Evolutionary conservation across 1,140 invertebrate species (phyloP), one percentile per base, ranked within the genome.

Genomic region (Sinonovacula constricta): DNA sequence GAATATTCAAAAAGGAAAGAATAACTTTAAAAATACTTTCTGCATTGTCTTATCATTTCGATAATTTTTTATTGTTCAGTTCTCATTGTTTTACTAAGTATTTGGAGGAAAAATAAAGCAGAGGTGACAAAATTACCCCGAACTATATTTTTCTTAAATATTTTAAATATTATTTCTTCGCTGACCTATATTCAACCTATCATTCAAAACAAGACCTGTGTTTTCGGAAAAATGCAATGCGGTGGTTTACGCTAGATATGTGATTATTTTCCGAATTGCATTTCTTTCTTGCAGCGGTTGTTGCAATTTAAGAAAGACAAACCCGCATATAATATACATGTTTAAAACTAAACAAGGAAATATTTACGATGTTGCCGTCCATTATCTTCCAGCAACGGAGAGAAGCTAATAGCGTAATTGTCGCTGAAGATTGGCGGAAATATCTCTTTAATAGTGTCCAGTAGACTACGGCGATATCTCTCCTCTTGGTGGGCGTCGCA

Each of bases 291-390:
- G 45, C n/a, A 49, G 10, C n/a, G 45, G 10, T 12, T 49, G 45
- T 49, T n/a, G n/a, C n/a, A n/a, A n/a, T n/a, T n/a, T n/a, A n/a
- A n/a, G 10, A 51, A 51, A 68, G 66, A 51, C 26, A 18, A 53
- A 68, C 4, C 33, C 15, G 28, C n/a, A 59, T 59, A 59, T 3
- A n/a, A 22, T 59, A 28, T 22, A 1, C 5, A 15, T 59, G 14
- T n/a, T 3, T 3, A 1, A 59, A 3, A 22, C 26, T 3, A 26
- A n/a, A 59, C 14, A 22, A 59, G 56, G 18, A 14, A 10, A 45
- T 45, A 75, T 56, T 77, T 59, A 77, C 63, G 65, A 77, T 77
- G 65, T 59, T 77, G 54, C 15, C 72, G 22, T 12, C 74, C 74
- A 77, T 68, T 77, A 36, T 77, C 63, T 36, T 77, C 74, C n/a